Evolutionary conservation across 2,888 invertebrate species (phyloP), one percentile per base, ranked within the genome.

Genomic region (Eustalomyia histrio): DNA sequence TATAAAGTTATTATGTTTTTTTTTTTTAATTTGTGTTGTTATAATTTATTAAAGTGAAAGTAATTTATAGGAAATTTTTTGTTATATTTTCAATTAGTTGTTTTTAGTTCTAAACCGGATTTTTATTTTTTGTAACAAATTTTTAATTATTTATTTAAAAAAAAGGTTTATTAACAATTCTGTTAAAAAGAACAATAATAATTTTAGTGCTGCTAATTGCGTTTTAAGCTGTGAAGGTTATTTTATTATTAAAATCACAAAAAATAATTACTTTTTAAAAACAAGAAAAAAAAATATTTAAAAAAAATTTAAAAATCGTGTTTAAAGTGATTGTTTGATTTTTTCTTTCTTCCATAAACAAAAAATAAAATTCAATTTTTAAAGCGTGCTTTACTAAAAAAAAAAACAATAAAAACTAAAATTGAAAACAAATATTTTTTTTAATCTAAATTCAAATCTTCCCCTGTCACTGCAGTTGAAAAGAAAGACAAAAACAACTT

Each of bases 21-120:
- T 6, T 29, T 29, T 29, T 29, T 29, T 6, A 4, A 6, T 29
- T 29, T 29, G 1, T 29, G 7, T 29, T 29, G 4, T 21, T 21
- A 21, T 21, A 21, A 21, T 29, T 29, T 29, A 18, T 43, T 53
- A 67, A 80, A 76, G 76, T 73, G 73, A 76, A 76, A 76, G 75
- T 68, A 53, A 14, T 33, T 39, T 60, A 43, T 18, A 16, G 14
- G 35, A 5, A 12, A 33, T 2, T 39, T 16, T 53, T 64, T 53
- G 16, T 60, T 4, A 14, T 16, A 65, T 53, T 1, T 24, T 24
- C 24, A 14, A 17, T 21, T 14, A 55, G 2, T 6, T 12, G 6
- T 50, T 29, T 39, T 39, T 71, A 12, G 53, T 61, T 60, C 14
- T 50, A 76, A 78, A 72, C 60, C 17, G n/a, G 68, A 74, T 74